phyloP scores from a whole-genome alignment of 2,113 vertebrate species.

The Emberiza fucata region DNA sequence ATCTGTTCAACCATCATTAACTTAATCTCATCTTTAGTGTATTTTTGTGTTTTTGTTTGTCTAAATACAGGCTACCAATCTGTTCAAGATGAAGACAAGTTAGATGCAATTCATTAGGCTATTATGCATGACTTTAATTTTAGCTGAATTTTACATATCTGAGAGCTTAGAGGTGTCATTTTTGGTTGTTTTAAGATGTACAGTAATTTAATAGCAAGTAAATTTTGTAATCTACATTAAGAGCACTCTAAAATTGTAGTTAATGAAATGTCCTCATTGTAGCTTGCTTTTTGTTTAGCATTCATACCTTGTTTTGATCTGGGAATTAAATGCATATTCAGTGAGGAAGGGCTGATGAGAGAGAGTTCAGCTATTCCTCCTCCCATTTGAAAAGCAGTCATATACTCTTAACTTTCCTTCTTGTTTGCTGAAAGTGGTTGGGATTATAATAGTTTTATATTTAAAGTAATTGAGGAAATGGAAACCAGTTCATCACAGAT shows the following conservation, averaged over 20 bases:
- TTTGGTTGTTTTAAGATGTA: background rate
- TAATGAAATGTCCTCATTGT: background rate
- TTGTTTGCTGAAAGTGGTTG: background rate
- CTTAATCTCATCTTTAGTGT: background rate
- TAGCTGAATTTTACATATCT: background rate
- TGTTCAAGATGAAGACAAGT: background rate
- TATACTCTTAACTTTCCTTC: background rate
- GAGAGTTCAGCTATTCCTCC: background rate
- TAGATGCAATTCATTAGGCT: background rate
- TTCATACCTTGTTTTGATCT: background rate
- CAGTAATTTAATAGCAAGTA: background rate
- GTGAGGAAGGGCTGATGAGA: background rate
- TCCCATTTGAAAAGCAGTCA: background rate
- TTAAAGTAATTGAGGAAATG: background rate
- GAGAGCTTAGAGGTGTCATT: background rate
- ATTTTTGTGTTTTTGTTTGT: background rate
- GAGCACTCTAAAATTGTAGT: background rate
- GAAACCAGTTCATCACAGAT: background rate
- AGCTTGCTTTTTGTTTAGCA: background rate
- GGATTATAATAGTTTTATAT: background rate
- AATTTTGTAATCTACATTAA: background rate
- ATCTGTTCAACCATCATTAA: accelerated
- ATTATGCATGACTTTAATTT: background rate
- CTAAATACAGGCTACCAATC: background rate
- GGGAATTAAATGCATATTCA: background rate